phyloP scores from a whole-genome alignment of 2,113 vertebrate species.

The Nothocercus nigrocapillus region DNA sequence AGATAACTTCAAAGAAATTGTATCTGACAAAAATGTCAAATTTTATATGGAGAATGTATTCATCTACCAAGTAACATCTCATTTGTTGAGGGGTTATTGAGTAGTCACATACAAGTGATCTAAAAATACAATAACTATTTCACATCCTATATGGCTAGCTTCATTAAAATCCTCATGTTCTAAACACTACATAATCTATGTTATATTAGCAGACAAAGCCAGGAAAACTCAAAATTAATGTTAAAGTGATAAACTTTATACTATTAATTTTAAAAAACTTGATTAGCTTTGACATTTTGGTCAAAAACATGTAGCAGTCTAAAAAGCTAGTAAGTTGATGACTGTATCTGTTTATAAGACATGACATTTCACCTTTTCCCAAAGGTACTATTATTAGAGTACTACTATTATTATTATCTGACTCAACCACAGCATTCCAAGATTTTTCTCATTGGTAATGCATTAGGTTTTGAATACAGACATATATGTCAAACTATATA shows the following conservation, averaged over 20 bases:
- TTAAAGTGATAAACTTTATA: slow-evolving; percentile 43
- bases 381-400: neutral
- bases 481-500: neutral
- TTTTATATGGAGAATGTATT: neutral
- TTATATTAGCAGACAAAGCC: neutral
- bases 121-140: slow-evolving; percentile 1
- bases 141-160: neutral
- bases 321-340: neutral
- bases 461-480: neutral
- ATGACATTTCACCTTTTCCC: neutral
- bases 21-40: neutral
- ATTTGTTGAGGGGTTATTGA: neutral
- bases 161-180: slow-evolving; percentile 14
- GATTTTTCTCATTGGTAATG: neutral
- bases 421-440: neutral
- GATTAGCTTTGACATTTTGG: slow-evolving; percentile 29
- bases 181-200: slow-evolving; percentile 21
- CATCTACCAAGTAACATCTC: neutral
- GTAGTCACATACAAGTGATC: neutral
- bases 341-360: neutral
- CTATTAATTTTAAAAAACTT: slow-evolving; percentile 22
- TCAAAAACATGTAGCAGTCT: slow-evolving; percentile 24
- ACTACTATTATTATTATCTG: neutral
- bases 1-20: neutral
- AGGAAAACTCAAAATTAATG: slow-evolving; percentile 23